Evolutionary conservation across 2,113 vertebrate genomes (phyloP), one percentile per base, ranked within the genome.

Genomic region (Perca flavescens): DNA sequence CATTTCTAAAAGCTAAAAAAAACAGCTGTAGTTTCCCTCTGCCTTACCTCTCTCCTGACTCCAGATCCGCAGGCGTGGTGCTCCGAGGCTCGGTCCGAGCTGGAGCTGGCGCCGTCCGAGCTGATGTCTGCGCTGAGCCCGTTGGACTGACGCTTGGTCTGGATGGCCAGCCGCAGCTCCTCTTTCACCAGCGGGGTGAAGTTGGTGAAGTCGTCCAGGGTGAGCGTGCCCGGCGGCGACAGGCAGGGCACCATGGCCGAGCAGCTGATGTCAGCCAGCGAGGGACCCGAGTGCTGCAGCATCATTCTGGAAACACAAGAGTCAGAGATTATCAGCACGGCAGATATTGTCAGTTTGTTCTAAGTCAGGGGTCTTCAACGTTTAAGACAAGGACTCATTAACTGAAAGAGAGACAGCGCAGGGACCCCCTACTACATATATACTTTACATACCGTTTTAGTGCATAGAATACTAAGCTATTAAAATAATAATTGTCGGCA

Each of bases 201-300:
- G 93, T 96, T 95, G 87, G 97, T 96, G 94, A 99, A 98, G 94
- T 99, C 97, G 86, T 99, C 98, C 88, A 99, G 96, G 52, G 96
- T 96, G 86, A 99, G 95, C 22, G 97, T 95, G 31, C 96, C 96
- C 2, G 97, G 96, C 25, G 97, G 97, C 25, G 98, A 98, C 73
- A 98, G 95, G 92, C 97, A 98, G 66, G 98, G 97, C 17, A 99
- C 97, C 84, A 98, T 92, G 84, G 98, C 97, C 0, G 97, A 96
- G 31, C 96, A 96, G 82, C 98, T 98, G 96, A 99, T 96, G 93
- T 99, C 98, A 3, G 97, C 96, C 71, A 97, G 96, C 81, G 97
- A 94, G 82, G 96, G 96, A 79, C 96, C 97, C 40, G 96, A 86
- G 93, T 98, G 96, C 90, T 99, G 98, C 92, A 99, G 97, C 98